Percentiles rank a stretch among this genome's conserved stretches.
phyloP scores from a whole-genome alignment of 2,888 invertebrate species.

The Scelioninae gen. 1 region DNA sequence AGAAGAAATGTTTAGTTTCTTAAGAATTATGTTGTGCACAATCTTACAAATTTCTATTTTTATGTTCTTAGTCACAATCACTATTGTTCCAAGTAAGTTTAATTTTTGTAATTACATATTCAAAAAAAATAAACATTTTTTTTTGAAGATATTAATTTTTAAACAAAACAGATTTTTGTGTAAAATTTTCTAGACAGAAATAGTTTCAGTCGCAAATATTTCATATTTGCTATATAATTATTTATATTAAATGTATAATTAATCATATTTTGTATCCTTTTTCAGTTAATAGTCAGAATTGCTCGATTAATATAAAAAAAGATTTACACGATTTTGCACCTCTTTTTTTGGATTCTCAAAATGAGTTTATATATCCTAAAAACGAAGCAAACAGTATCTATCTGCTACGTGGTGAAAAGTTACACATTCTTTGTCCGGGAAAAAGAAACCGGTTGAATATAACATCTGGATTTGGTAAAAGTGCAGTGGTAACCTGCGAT shows the following conservation, averaged over 20 bases:
- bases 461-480: not conserved
- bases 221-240: too few relatives aligned
- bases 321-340: conserved; percentile 47
- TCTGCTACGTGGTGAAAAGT: conserved; percentile 27
- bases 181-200: too few relatives aligned
- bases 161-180: too few relatives aligned
- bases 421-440: conserved; percentile 33
- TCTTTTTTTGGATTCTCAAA: conserved; percentile 2
- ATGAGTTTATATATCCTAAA: conserved; percentile 39
- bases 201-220: too few relatives aligned
- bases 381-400: conserved; percentile 10
- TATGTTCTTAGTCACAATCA: conserved; percentile 20
- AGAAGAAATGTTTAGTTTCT: not conserved
- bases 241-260: too few relatives aligned
- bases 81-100: conserved; percentile 12
- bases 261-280: not conserved
- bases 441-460: conserved; percentile 33
- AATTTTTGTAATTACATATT: not conserved
- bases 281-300: conserved; percentile 21
- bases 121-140: too few relatives aligned
- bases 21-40: not conserved
- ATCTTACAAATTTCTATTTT: conserved; percentile 10
- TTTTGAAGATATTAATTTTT: too few relatives aligned
- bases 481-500: conserved; percentile 12
- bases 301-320: conserved; percentile 17